Conservation (phyloP, 1,140 invertebrate species). For the Drosophila teissieri region DNA sequence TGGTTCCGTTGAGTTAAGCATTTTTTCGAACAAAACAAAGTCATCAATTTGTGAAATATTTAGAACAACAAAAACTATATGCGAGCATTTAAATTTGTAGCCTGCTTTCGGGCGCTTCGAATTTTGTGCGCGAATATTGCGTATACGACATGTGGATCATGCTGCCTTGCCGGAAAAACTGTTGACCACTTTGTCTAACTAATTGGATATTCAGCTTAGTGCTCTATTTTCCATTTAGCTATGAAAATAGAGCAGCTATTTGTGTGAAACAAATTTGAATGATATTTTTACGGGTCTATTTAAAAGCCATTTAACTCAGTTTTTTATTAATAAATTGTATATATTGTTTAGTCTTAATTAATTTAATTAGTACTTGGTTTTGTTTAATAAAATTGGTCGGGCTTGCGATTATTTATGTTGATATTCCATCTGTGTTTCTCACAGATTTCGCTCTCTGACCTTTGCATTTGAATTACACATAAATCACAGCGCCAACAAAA, state of each 20-base stretch:
- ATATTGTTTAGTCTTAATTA: background rate
- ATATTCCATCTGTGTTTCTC: background rate
- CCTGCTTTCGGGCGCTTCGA: constrained; percentile 26
- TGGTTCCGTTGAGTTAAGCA: background rate
- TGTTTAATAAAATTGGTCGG: background rate
- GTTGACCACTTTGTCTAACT: constrained; percentile 1
- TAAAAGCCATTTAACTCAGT: background rate
- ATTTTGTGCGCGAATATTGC: background rate
- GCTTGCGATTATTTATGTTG: background rate
- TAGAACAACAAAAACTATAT: background rate
- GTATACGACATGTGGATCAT: constrained; percentile 14
- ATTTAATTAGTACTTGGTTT: background rate
- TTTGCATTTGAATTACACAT: constrained; percentile 48
- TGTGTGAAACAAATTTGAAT: background rate
- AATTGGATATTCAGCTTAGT: background rate
- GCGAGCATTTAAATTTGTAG: background rate
- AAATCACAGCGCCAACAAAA: constrained; percentile 38
- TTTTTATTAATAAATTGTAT: background rate
- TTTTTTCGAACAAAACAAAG: constrained; percentile 15
- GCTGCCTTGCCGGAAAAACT: background rate
- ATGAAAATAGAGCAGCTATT: background rate
- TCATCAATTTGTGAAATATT: constrained; percentile 9
- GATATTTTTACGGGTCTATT: background rate
- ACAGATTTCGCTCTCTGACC: constrained; percentile 31
- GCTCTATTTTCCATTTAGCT: background rate